Conservation (phyloP, 2,888 invertebrate genomes). For the Xylocampa areola region DNA sequence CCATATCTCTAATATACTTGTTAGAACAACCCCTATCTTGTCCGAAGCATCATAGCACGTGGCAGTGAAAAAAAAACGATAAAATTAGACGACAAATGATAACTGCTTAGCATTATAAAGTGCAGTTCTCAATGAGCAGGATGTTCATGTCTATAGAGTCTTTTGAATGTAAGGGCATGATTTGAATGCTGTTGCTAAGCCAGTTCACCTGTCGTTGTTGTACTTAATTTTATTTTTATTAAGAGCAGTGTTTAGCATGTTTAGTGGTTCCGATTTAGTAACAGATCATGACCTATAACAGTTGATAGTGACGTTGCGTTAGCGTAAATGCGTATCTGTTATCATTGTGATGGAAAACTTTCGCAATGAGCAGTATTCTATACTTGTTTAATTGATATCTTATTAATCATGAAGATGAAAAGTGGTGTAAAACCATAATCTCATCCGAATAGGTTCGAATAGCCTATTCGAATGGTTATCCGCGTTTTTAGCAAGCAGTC, state of each 20-base stretch:
- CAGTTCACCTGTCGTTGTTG: slow-evolving; percentile 74
- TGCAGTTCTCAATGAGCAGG: slow-evolving; percentile 81
- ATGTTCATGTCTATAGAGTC: slow-evolving; percentile 74
- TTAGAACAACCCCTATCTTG: slow-evolving; percentile 89
- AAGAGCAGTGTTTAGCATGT: not conserved
- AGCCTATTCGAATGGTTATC: too few species aligned
- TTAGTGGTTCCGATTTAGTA: not conserved
- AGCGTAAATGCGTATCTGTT: too few species aligned
- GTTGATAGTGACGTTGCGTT: not conserved
- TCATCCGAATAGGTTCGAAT: too few species aligned
- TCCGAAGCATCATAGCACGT: slow-evolving; percentile 77
- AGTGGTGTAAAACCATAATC: too few species aligned
- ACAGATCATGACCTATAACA: not conserved
- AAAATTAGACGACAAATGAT: slow-evolving; percentile 83
- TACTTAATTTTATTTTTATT: slow-evolving; percentile 30
- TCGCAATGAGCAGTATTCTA: too few species aligned
- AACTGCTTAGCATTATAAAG: slow-evolving; percentile 86
- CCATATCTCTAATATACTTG: slow-evolving; percentile 87
- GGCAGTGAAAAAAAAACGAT: slow-evolving; percentile 74
- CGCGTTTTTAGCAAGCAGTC: too few species aligned
- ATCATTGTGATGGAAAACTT: too few species aligned
- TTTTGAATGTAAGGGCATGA: slow-evolving; percentile 66
- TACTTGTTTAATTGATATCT: too few species aligned
- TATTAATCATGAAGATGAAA: too few species aligned
- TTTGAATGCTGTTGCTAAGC: slow-evolving; percentile 74